phyloP scores from a whole-genome alignment of 2,797 vertebrate species.

The Myotis daubentonii region DNA sequence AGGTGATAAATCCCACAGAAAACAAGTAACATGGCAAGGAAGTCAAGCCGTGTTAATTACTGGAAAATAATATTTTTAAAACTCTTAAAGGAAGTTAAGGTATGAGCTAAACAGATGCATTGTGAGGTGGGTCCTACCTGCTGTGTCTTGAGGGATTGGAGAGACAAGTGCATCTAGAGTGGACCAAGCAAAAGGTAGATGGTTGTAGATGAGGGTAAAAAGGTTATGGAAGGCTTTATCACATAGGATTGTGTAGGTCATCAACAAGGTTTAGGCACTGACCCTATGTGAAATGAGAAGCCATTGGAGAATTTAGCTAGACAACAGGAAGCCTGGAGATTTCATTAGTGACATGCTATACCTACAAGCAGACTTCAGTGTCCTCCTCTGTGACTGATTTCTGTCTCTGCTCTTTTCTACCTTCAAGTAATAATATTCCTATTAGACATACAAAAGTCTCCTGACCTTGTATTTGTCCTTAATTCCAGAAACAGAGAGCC shows the following conservation, averaged over 20 bases:
- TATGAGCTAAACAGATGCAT: neutral
- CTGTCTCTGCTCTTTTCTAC: neutral
- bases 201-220: neutral
- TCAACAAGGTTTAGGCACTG: neutral
- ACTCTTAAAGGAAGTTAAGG: neutral
- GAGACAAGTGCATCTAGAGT: neutral
- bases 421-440: neutral
- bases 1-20: neutral
- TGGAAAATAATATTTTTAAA: neutral
- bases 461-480: neutral
- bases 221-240: neutral
- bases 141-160: neutral
- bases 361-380: neutral
- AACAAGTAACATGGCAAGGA: neutral
- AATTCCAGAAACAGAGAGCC: neutral
- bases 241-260: fast-evolving
- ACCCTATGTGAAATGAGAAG: neutral
- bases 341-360: neutral
- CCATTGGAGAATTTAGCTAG: neutral
- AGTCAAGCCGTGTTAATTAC: neutral
- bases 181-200: neutral
- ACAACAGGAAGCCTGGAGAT: neutral
- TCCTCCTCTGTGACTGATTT: neutral
- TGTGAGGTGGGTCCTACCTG: neutral
- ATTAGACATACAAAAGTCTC: neutral